Evolutionary conservation across 2,113 vertebrate genomes (phyloP).

Genomic region (Leptodactylus fuscus): DNA sequence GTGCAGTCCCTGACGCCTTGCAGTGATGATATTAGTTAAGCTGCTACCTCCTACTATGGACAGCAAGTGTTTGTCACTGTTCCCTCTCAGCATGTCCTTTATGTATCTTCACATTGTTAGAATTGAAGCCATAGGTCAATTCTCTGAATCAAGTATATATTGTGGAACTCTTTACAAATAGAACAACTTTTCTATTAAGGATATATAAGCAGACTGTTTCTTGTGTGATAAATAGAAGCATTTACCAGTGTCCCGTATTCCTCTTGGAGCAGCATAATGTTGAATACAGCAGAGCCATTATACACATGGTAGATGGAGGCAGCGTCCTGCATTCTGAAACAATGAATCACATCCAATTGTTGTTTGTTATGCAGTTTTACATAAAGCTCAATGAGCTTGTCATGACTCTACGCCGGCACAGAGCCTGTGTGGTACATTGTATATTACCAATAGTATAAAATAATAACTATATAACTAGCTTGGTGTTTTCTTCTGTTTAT

Average conservation of each 20-base stretch:
- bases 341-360: constrained; percentile 31
- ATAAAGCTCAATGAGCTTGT: background rate
- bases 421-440: background rate
- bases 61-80: no score
- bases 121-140: no score
- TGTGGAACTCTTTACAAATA: background rate
- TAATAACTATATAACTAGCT: no score
- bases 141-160: no score
- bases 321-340: constrained; percentile 17
- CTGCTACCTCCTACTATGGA: no score
- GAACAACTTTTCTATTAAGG: background rate
- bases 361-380: constrained; percentile 23
- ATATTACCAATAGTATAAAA: no score
- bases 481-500: no score
- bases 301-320: background rate
- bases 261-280: background rate
- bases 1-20: no score
- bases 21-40: no score
- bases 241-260: background rate
- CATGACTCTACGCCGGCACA: background rate
- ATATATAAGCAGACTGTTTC: background rate
- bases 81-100: no score
- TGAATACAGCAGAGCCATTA: constrained; percentile 27
- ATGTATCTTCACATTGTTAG: no score
- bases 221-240: background rate